phyloP scores from a whole-genome alignment of 2,888 invertebrate species.

The Melieria crassipennis region DNA sequence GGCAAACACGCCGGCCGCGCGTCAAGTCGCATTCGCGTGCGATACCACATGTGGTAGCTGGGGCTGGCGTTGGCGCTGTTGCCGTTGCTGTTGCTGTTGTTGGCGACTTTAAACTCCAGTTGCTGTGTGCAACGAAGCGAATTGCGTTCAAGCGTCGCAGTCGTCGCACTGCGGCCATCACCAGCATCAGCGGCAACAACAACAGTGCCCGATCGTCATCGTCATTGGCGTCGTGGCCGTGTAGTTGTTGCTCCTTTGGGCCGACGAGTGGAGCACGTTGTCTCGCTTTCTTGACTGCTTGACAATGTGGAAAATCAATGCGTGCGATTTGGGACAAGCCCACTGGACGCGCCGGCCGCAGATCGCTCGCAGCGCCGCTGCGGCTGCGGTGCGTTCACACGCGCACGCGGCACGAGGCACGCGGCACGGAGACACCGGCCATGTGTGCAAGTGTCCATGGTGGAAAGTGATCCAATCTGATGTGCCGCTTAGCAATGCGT shows the following conservation, averaged over 20 bases:
- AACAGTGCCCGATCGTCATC: slow-evolving; percentile 14
- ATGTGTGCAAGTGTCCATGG: slow-evolving; percentile 20
- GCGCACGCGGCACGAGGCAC: neutral
- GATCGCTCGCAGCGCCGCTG: neutral
- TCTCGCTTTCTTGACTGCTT: slow-evolving; percentile 57
- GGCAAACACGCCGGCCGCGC: neutral
- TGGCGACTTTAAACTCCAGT: slow-evolving; percentile 26
- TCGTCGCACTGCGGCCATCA: slow-evolving; percentile 14
- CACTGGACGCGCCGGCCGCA: slow-evolving; percentile 19
- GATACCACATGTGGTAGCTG: slow-evolving; percentile 18
- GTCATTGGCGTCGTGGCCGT: slow-evolving; percentile 24
- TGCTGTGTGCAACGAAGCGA: slow-evolving; percentile 40
- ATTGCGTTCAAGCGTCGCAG: slow-evolving; percentile 25
- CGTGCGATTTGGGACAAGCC: slow-evolving; percentile 55
- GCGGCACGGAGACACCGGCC: neutral
- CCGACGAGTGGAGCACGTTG: slow-evolving; percentile 38
- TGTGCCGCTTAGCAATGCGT: slow-evolving; percentile 38
- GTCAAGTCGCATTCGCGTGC: slow-evolving; percentile 25
- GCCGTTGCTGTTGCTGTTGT: neutral
- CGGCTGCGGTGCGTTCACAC: slow-evolving; percentile 5
- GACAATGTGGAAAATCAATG: slow-evolving; percentile 59
- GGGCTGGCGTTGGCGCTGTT: neutral
- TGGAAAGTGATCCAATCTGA: slow-evolving; percentile 35
- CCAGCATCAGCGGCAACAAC: neutral
- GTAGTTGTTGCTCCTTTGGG: neutral